Base-by-base conservation (phyloP, 2,113 vertebrate genomes). In the Trogon melanurus region DNA sequence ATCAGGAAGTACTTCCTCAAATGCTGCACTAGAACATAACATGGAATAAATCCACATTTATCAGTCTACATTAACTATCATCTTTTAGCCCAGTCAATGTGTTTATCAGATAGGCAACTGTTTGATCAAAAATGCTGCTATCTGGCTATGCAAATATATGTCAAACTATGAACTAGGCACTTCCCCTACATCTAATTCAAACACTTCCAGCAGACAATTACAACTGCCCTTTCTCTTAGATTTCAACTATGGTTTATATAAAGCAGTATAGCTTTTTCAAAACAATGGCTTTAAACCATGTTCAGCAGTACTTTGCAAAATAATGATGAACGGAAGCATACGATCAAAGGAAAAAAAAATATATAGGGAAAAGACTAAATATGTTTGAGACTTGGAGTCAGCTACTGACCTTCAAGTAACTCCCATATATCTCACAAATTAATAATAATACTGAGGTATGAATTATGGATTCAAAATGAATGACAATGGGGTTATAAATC, bases 371-470 rank as follows among this genome's bases (percentile, higher is more conserved):
- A 75, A 15, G 15, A 51, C 84, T 72, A 62, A 91, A 93, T 45
- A 65, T 88, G 51, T 91, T 73, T 85, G 85, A 93, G 89, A 76
- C 87, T 88, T 73, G 58, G 87, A 94, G 30, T 82, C 87, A 88
- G 87, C 48, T 82, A 89, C 70, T 97, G 95, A 96, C 96, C 95
- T 96, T 94, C 93, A 95, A 95, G 62, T 97, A 95, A 96, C 94
- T 97, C 89, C 89, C 87, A 95, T 95, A 94, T 93, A 96, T 94
- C 94, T 96, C 87, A 79, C 81, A 95, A 95, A 97, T 97, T 94
- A 95, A 82, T 95, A 96, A 88, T 96, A 96, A 94, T 88, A 91
- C 94, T 92, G 95, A 95, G 85, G 54, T 87, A 91, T 95, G 94
- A 96, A 95, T 96, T 96, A 95, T 93, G 79, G 89, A 94, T 91